A percentile compares a stretch with the other conserved stretches of the same genome.
These are phyloP conservation scores for Tipula helvola DNA, from an alignment of 2,888 invertebrate genomes.

Conservation along the genomic window DNA sequence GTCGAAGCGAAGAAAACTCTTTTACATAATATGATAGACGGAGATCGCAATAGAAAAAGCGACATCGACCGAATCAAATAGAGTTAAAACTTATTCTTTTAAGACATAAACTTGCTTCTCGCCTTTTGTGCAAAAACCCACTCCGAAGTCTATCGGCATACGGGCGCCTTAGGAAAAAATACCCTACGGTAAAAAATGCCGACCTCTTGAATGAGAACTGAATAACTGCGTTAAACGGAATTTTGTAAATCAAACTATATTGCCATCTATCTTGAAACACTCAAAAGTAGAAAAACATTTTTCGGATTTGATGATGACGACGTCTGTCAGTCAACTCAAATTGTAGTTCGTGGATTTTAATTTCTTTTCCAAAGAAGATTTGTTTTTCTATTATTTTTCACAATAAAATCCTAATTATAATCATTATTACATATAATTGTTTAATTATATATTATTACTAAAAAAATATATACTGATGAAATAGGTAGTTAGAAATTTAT, in stretches of 20 bases:
- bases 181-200: no score
- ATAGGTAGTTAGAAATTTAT: neutral
- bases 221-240: neutral
- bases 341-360: constrained; percentile 9
- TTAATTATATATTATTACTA: neutral
- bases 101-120: no score
- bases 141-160: no score
- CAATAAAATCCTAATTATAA: neutral
- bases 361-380: neutral
- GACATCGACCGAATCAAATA: no score
- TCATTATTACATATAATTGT: neutral
- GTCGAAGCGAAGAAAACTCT: no score
- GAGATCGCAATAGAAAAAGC: no score
- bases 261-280: neutral
- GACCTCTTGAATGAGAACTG: no score
- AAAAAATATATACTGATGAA: neutral
- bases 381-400: neutral
- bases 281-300: neutral
- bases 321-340: constrained; percentile 8
- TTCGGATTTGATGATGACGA: constrained; percentile 9
- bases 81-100: no score
- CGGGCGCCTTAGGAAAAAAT: no score
- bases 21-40: no score
- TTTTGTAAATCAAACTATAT: neutral
- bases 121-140: no score